A percentile compares a stretch with the other conserved stretches of the same genome.
phyloP scores from a whole-genome alignment of 1,140 invertebrate species.

The Ditylenchus dipsaci region DNA sequence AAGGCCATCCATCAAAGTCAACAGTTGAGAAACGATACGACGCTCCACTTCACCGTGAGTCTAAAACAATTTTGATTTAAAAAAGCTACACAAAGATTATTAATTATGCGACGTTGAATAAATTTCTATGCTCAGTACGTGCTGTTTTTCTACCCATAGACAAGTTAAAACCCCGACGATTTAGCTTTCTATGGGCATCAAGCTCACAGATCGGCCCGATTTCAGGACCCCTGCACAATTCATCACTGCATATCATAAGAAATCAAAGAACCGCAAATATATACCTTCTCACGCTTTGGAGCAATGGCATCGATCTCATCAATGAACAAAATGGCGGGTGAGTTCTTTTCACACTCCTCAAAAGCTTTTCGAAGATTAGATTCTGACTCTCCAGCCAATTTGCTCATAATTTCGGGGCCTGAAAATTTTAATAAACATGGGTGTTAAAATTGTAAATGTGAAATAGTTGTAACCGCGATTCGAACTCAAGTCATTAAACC shows the following conservation, averaged over 20 bases:
- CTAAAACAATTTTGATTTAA: conserved; percentile 58
- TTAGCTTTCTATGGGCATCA: neutral
- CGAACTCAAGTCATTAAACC: neutral
- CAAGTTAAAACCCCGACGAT: neutral
- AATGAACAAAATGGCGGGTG: conserved; percentile 98
- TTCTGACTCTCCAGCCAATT: conserved; percentile 96
- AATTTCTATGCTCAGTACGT: no score
- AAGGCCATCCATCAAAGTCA: conserved; percentile 98
- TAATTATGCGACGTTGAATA: no score
- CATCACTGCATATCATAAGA: conserved; percentile 19
- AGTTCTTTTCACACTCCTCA: conserved; percentile 98
- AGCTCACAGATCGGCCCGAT: neutral
- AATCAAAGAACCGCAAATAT: neutral
- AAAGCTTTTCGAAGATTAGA: conserved; percentile 95
- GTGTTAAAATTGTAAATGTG: neutral
- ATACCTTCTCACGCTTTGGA: conserved; percentile 92
- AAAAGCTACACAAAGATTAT: neutral
- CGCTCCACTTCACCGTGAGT: conserved; percentile 98
- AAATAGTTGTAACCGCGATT: conserved; percentile 6
- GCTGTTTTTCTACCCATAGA: neutral
- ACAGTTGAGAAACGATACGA: conserved; percentile 93
- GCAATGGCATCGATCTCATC: conserved; percentile 99
- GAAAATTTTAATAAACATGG: conserved; percentile 6
- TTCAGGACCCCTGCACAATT: conserved; percentile 36
- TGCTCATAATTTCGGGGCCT: conserved; percentile 99